phyloP scores from a whole-genome alignment of 2,888 invertebrate genomes.

The Caradrina clavipalpis region DNA sequence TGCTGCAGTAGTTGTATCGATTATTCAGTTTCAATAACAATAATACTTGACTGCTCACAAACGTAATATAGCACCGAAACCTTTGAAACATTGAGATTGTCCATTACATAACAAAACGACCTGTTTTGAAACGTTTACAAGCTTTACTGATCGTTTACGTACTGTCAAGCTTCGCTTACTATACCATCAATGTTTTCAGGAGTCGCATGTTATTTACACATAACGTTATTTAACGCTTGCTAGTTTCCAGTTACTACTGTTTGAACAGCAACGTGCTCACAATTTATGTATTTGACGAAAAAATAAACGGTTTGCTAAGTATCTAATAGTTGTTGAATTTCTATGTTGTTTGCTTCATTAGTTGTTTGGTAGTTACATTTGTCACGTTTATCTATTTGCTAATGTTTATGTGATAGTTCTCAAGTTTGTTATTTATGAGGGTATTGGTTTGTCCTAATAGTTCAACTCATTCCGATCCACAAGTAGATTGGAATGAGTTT shows the following conservation, averaged over 20 bases:
- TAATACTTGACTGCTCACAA: slow-evolving; percentile 21
- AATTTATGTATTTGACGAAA: slow-evolving; percentile 55
- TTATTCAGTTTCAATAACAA: slow-evolving; percentile 35
- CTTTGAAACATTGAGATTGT: slow-evolving; percentile 39
- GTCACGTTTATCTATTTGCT: slow-evolving; percentile 33
- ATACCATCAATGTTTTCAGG: slow-evolving; percentile 59
- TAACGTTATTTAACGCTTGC: slow-evolving; percentile 39
- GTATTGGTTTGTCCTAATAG: background rate
- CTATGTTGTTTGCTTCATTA: slow-evolving; percentile 40
- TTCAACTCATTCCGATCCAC: slow-evolving; percentile 8
- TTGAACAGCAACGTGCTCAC: slow-evolving; percentile 37
- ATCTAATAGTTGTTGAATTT: slow-evolving; percentile 38
- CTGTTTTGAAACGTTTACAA: slow-evolving; percentile 62
- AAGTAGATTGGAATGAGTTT: slow-evolving; percentile 21
- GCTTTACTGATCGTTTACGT: slow-evolving; percentile 64
- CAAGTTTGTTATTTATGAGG: slow-evolving; percentile 4
- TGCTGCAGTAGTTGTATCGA: slow-evolving; percentile 4
- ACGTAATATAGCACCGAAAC: background rate
- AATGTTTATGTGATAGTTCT: slow-evolving; percentile 22
- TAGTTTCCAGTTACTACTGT: slow-evolving; percentile 34
- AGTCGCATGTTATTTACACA: slow-evolving; percentile 57
- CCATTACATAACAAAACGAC: slow-evolving; percentile 31
- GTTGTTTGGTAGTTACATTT: slow-evolving; percentile 38
- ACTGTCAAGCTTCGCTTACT: slow-evolving; percentile 45
- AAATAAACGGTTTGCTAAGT: slow-evolving; percentile 53